These are phyloP conservation scores for Peucedramus taeniatus DNA, from an alignment of 2,113 vertebrate species.

Conservation along the genomic window DNA sequence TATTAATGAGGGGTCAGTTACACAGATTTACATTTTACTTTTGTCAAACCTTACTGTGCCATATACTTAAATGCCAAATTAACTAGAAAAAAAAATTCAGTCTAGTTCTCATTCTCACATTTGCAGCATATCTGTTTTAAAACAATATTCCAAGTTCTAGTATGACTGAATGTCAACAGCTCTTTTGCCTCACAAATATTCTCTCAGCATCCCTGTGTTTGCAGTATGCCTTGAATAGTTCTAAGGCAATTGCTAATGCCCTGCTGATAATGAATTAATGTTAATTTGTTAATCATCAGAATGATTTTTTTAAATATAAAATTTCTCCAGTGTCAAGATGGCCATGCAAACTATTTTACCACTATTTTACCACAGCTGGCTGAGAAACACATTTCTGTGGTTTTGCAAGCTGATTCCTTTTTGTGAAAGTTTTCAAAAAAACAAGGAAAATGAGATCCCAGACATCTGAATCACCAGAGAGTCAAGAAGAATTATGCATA, in stretches of 20 bases:
- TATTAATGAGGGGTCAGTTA: background rate
- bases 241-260: background rate
- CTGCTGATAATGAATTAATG: background rate
- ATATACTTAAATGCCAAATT: background rate
- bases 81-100: background rate
- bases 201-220: background rate
- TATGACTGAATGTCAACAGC: background rate
- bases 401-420: slow-evolving; percentile 52
- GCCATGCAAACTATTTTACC: background rate
- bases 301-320: background rate
- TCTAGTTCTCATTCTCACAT: background rate
- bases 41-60: background rate
- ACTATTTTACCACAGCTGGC: background rate
- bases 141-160: background rate
- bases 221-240: background rate
- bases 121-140: background rate
- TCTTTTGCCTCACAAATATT: background rate
- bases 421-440: slow-evolving; percentile 48
- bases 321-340: background rate
- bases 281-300: background rate
- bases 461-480: slow-evolving; percentile 61
- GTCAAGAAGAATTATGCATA: background rate
- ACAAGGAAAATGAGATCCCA: slow-evolving; percentile 48
- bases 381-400: slow-evolving; percentile 60
- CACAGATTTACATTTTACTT: background rate